Base-by-base conservation (phyloP, 2,797 vertebrate genomes). In the Babyrousa celebensis region DNA sequence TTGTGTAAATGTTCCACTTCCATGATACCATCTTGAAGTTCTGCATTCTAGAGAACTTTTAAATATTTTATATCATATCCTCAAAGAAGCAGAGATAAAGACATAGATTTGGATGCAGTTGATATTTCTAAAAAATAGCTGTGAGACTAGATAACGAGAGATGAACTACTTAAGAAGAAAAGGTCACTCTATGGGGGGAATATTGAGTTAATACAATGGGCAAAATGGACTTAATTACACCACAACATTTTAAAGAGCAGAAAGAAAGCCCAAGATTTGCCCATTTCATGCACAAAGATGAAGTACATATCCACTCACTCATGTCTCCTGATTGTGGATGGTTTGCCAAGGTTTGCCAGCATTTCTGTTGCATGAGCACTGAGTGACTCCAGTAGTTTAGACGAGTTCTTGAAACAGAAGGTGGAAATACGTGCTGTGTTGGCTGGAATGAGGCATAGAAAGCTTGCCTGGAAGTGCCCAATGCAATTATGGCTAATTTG, bases 11-110 rank as follows among this genome's bases (percentile, higher is more conserved):
- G 18, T 40, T 52, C 9, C 1, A 79, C 23, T 83, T 93, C 21
- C 9, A n/a, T 29, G 63, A 62, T 68, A 83, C 1, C 12, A 40
- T 16, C 6, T 6, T 67, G 63, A 77, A 10, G 5, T 63, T 94
- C 29, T 40, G 6, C 23, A n/a, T 85, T 85, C 52, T 65, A 43
- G 1, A 3, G 0, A 23, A 85, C 12, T 18, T 88, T 2, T 62
- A 94, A 60, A 43, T 72, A 65, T 77, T 88, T 85, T 63, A 82
- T 82, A 56, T 16, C 85, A 27, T 25, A 11, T 90, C 71, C 36
- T 89, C 4, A 32, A 84, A 84, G 86, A 29, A 54, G 5, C 15
- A 60, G 32, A 92, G 18, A 25, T 48, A 21, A 91, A 93, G 25
- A 60, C 25, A 68, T 52, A 52, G 18, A 36, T 71, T 62, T 72